These are phyloP conservation scores for Physella acuta DNA, from an alignment of 1,140 invertebrate species.

Conservation along the genomic window DNA sequence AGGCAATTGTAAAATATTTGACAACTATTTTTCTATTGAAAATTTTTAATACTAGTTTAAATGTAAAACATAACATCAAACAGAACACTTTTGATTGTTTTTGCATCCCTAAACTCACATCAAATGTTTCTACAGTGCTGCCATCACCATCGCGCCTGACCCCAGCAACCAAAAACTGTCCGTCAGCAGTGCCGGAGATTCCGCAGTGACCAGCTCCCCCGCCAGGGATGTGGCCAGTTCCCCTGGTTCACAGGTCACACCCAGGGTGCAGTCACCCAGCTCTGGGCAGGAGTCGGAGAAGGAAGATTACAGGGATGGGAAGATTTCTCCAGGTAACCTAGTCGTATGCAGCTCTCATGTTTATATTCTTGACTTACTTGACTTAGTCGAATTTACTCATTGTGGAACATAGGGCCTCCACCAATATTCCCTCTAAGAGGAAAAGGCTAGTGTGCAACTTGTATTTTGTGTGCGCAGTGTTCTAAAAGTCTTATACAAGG, in stretches of 20 bases:
- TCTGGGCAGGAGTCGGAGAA: neutral
- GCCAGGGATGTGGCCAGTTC: conserved; percentile 17
- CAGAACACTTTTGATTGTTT: neutral
- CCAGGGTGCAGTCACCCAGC: neutral
- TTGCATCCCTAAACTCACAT: neutral
- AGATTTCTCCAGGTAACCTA: conserved; percentile 7
- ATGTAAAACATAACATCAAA: neutral
- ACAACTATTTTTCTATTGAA: too few relatives aligned
- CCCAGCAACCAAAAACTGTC: conserved; percentile 1
- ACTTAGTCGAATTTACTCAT: too few relatives aligned
- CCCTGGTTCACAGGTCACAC: neutral
- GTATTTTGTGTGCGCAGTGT: too few relatives aligned
- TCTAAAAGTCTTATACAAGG: too few relatives aligned
- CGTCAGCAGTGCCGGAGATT: conserved; percentile 12
- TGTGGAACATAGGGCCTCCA: too few relatives aligned
- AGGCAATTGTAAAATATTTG: too few relatives aligned
- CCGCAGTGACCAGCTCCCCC: conserved; percentile 4
- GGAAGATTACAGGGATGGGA: neutral
- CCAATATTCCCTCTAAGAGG: too few relatives aligned
- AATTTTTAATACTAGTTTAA: neutral
- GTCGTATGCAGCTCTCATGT: too few relatives aligned
- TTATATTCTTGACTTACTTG: too few relatives aligned
- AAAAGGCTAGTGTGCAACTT: too few relatives aligned
- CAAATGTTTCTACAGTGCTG: conserved; percentile 2
- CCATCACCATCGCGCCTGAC: neutral